phyloP scores from a whole-genome alignment of 2,113 vertebrate species.

The Microtus oregoni region DNA sequence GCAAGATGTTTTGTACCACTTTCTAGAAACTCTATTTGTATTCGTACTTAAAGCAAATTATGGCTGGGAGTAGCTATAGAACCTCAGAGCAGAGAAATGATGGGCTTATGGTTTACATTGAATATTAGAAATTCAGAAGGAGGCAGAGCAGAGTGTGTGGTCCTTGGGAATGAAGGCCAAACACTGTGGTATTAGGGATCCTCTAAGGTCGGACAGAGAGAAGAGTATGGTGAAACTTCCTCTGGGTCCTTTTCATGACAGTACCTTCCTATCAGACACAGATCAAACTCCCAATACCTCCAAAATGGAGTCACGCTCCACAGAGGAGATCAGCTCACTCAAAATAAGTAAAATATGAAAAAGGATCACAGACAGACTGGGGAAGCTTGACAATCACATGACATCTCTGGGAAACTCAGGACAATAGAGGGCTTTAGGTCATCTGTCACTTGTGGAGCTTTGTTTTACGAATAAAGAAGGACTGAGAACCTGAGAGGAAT shows the following conservation, averaged over 20 bases:
- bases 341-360: background rate
- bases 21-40: background rate
- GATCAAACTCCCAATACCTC: background rate
- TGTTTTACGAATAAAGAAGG: background rate
- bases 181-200: background rate
- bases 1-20: background rate
- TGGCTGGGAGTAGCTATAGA: background rate
- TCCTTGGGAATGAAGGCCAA: background rate
- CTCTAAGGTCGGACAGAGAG: background rate
- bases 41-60: conserved; percentile 5
- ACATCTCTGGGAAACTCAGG: background rate
- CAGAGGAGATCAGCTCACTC: background rate
- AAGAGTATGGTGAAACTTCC: background rate
- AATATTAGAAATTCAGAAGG: no score
- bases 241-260: background rate
- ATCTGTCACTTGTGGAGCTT: background rate
- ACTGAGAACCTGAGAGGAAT: background rate
- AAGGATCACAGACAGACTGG: background rate
- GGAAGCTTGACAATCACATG: background rate
- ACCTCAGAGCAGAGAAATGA: background rate
- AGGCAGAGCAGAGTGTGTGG: no score
- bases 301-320: background rate
- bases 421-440: background rate
- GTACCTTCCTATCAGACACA: background rate
- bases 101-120: no score